Evolutionary conservation across 2,888 invertebrate genomes (phyloP).

Genomic region (Pogonocherus hispidulus): DNA sequence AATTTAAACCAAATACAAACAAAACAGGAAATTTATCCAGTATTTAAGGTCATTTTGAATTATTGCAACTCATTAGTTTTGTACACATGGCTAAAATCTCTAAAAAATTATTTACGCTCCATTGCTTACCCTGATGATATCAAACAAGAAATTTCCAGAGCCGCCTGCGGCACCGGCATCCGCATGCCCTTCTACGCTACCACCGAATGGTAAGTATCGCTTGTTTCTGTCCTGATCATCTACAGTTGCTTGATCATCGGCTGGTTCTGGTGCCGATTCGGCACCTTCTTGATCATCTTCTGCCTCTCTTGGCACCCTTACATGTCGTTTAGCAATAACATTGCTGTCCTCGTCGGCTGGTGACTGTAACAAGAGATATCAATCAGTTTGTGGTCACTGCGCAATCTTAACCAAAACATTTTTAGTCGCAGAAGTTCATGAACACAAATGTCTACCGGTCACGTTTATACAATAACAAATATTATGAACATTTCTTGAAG

Average conservation of each 20-base stretch:
- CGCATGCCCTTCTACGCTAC: slow-evolving; percentile 67
- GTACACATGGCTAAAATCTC: too few species aligned
- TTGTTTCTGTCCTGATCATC: slow-evolving; percentile 87
- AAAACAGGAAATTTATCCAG: too few species aligned
- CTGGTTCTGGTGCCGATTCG: slow-evolving; percentile 75
- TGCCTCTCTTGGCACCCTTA: slow-evolving; percentile 61
- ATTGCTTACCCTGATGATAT: slow-evolving; percentile 87
- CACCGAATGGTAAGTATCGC: slow-evolving; percentile 81
- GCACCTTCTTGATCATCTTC: slow-evolving; percentile 59
- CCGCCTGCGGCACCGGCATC: slow-evolving; percentile 73
- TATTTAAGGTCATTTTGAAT: too few species aligned
- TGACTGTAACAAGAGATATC: slow-evolving; percentile 59
- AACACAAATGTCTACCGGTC: too few species aligned
- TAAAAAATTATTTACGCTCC: slow-evolving; percentile 46
- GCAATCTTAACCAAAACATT: not conserved
- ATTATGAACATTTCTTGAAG: too few species aligned
- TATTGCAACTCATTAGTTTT: too few species aligned
- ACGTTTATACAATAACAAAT: too few species aligned
- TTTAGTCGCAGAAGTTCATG: too few species aligned
- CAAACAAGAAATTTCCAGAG: slow-evolving; percentile 90
- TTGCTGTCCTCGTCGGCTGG: slow-evolving; percentile 56
- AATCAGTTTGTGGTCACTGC: not conserved
- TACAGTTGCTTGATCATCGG: slow-evolving; percentile 80
- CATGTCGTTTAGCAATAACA: slow-evolving; percentile 60
- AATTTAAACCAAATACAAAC: too few species aligned